A percentile compares a stretch with the other conserved stretches of the same genome.
phyloP scores from a whole-genome alignment of 2,113 vertebrate genomes.

The Terrapene triunguis region DNA sequence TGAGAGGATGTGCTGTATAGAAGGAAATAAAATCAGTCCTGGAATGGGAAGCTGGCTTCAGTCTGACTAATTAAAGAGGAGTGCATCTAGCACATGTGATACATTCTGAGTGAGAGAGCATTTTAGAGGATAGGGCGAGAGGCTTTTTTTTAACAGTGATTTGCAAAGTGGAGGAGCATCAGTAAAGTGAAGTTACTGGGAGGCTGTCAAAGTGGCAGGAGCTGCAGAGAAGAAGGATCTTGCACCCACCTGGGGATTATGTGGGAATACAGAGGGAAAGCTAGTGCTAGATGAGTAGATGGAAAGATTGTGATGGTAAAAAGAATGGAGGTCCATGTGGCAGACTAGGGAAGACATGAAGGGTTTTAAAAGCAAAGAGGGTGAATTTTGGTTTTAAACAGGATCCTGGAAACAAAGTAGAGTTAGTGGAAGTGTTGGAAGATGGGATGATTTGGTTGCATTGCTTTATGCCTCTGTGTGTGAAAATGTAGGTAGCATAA shows the following conservation, averaged over 20 bases:
- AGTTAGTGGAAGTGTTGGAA: neutral
- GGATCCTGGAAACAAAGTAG: neutral
- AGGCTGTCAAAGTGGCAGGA: neutral
- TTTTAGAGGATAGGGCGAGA: conserved; percentile 24
- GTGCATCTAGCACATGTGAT: conserved; percentile 36
- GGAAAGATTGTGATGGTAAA: neutral
- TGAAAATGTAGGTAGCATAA: neutral
- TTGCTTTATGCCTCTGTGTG: neutral
- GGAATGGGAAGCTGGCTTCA: conserved; percentile 35
- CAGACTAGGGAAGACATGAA: neutral
- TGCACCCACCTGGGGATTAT: neutral
- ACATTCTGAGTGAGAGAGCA: neutral
- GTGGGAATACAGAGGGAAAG: neutral
- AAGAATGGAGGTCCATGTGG: neutral
- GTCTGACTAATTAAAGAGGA: neutral
- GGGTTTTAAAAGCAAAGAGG: neutral
- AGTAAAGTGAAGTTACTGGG: neutral
- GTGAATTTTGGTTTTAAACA: neutral
- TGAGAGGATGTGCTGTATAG: neutral
- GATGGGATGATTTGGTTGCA: neutral
- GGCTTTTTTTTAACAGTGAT: neutral
- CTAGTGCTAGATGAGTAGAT: neutral
- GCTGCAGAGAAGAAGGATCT: neutral
- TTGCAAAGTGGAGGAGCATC: conserved; percentile 19
- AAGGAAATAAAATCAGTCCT: conserved; percentile 34